Conservation (phyloP, 2,888 invertebrate species). For the Sinelater perroti region DNA sequence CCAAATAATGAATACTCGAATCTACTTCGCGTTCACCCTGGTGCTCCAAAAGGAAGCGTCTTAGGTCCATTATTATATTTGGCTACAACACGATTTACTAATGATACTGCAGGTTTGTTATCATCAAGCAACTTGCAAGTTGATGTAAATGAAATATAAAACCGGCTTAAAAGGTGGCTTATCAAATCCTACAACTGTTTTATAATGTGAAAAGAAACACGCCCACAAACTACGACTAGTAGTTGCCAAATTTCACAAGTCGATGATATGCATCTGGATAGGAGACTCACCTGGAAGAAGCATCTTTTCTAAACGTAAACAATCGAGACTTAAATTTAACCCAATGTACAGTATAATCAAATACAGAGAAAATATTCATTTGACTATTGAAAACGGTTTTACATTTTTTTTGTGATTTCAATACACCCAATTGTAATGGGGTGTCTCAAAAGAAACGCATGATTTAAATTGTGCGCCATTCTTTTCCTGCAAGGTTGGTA, state of each 20-base stretch:
- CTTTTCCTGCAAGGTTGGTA: too few species aligned
- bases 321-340: slow-evolving; percentile 1
- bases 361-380: too few species aligned
- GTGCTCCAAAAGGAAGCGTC: slow-evolving; percentile 9
- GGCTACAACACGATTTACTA: background rate
- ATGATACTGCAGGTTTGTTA: slow-evolving; percentile 3
- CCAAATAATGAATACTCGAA: background rate
- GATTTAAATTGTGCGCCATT: too few species aligned
- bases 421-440: too few species aligned
- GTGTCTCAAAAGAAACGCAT: too few species aligned
- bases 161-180: slow-evolving; percentile 30
- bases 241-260: slow-evolving; percentile 14
- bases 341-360: too few species aligned
- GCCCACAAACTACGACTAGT: slow-evolving; percentile 12
- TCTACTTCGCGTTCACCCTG: background rate
- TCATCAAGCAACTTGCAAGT: too few species aligned
- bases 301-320: slow-evolving; percentile 7
- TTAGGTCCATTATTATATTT: slow-evolving; percentile 1
- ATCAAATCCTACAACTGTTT: slow-evolving; percentile 38
- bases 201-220: slow-evolving; percentile 26
- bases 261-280: slow-evolving; percentile 3
- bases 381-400: too few species aligned
- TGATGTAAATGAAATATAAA: slow-evolving; percentile 7
- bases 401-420: too few species aligned
- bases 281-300: slow-evolving; percentile 13